These are phyloP conservation scores for Cynocephalus volans DNA, from an alignment of 2,113 vertebrate species.

Conservation along the genomic window DNA sequence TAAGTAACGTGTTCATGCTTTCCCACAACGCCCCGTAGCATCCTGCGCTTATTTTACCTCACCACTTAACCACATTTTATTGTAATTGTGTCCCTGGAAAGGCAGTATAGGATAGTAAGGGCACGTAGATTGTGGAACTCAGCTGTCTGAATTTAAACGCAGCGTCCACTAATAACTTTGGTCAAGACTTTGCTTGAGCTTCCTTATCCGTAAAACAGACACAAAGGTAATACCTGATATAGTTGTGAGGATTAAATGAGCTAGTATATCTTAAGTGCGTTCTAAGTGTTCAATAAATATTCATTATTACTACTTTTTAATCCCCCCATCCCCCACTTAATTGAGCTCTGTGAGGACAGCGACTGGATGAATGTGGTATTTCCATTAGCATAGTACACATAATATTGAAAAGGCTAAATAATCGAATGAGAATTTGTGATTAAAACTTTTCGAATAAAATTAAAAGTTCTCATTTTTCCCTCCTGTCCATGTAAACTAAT, in stretches of 20 bases:
- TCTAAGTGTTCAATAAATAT: not conserved
- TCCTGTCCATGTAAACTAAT: not conserved
- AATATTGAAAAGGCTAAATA: slow-evolving; percentile 20
- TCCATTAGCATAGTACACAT: not conserved
- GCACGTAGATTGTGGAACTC: not conserved
- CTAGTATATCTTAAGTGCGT: not conserved
- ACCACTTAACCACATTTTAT: not conserved
- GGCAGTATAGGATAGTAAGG: not conserved
- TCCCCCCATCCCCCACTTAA: not conserved
- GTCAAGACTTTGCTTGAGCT: not conserved
- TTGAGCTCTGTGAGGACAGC: not conserved
- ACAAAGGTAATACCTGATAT: not conserved
- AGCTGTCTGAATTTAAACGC: not conserved
- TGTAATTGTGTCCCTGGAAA: not conserved
- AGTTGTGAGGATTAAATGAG: not conserved
- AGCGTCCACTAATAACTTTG: not conserved
- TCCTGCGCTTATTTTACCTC: not conserved
- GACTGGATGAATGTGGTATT: not conserved
- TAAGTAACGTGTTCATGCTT: not conserved
- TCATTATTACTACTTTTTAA: not conserved
- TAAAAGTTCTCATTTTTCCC: not conserved
- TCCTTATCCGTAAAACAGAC: not conserved
- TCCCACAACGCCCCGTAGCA: not conserved
- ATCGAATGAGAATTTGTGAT: slow-evolving; percentile 1
- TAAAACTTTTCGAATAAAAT: slow-evolving; percentile 42